Percentiles rank a stretch among this genome's conserved stretches.
phyloP scores from a whole-genome alignment of 2,888 invertebrate genomes.

The Trissonchulus latispiculum region DNA sequence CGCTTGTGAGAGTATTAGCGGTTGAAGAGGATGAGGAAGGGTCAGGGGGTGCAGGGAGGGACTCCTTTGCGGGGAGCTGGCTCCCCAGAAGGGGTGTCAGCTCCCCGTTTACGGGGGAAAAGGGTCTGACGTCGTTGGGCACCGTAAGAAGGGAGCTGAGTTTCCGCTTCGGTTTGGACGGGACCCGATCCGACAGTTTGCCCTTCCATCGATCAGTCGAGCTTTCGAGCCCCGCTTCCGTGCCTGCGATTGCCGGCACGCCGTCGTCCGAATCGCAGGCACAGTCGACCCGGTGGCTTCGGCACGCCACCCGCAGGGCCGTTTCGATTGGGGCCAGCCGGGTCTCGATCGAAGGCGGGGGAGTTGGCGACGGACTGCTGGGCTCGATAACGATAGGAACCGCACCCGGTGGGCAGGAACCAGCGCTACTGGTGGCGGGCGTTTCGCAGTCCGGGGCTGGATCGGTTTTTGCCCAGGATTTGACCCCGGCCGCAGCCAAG shows the following conservation, averaged over 20 bases:
- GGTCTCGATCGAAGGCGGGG: no score
- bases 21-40: no score
- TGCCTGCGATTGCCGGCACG: neutral
- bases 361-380: neutral
- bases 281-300: no score
- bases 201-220: neutral
- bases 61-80: no score
- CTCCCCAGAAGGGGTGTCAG: no score
- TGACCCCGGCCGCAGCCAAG: neutral
- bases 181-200: neutral
- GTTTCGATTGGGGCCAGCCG: neutral
- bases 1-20: neutral
- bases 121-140: neutral
- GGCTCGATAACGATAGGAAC: neutral
- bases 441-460: neutral
- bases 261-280: neutral
- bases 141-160: neutral
- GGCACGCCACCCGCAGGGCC: no score
- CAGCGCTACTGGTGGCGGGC: neutral
- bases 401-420: neutral
- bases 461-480: neutral
- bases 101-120: neutral
- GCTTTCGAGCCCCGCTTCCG: neutral
- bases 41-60: no score
- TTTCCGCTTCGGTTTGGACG: neutral